phyloP scores from a whole-genome alignment of 2,797 vertebrate species.

The Poecilia wingei region DNA sequence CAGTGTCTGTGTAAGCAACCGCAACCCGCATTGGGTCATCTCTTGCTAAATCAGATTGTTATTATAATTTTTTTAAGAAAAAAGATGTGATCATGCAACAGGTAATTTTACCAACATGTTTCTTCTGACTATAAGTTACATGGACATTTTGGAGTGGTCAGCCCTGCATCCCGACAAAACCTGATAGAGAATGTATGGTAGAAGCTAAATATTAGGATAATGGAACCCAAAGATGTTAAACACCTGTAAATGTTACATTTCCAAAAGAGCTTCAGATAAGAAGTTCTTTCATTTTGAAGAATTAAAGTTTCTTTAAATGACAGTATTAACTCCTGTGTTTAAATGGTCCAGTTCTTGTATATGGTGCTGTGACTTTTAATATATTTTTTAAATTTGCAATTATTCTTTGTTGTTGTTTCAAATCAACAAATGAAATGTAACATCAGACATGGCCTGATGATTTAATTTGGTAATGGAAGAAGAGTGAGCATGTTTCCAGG shows the following conservation, averaged over 20 bases:
- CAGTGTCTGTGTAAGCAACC: background rate
- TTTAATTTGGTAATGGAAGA: background rate
- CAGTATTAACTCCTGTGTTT: background rate
- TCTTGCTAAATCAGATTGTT: background rate
- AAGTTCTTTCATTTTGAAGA: background rate
- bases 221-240: background rate
- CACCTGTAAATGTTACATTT: background rate
- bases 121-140: background rate
- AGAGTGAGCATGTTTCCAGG: background rate
- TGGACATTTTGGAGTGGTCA: background rate
- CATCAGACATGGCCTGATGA: background rate
- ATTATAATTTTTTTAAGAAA: background rate
- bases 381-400: background rate
- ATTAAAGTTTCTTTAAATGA: background rate
- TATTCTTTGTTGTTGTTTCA: background rate
- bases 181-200: background rate
- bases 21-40: background rate
- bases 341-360: background rate
- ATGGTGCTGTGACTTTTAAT: background rate
- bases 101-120: background rate
- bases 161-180: background rate
- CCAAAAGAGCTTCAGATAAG: background rate
- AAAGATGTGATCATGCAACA: background rate
- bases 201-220: background rate
- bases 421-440: background rate